A percentile compares a stretch with the other conserved stretches of the same genome.
phyloP scores from a whole-genome alignment of 2,113 vertebrate species.

The Thalassoma bifasciatum region DNA sequence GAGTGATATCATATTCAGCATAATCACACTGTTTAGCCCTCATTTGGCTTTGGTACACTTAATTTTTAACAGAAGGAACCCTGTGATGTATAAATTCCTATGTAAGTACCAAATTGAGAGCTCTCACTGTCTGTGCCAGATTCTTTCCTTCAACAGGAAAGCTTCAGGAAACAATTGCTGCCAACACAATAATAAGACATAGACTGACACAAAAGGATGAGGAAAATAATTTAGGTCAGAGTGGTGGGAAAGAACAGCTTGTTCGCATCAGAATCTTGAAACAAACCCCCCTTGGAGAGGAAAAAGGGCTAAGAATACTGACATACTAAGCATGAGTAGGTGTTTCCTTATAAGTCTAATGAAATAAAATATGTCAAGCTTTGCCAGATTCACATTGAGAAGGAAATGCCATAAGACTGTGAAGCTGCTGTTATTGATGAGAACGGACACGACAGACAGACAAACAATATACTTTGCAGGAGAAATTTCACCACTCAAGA shows the following conservation, averaged over 20 bases:
- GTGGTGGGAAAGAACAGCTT: conserved; percentile 24
- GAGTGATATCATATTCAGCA: conserved; percentile 5
- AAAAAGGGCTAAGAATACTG: neutral
- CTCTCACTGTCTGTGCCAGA: conserved; percentile 61
- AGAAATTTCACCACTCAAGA: too few species aligned
- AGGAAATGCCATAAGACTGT: too few species aligned
- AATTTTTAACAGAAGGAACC: conserved; percentile 29
- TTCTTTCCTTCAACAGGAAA: conserved; percentile 69
- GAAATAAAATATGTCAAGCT: too few species aligned
- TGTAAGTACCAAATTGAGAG: conserved; percentile 34
- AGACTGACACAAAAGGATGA: conserved; percentile 34
- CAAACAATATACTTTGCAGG: too few species aligned
- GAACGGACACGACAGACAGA: too few species aligned
- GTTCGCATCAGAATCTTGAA: conserved; percentile 11
- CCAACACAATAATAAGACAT: conserved; percentile 47
- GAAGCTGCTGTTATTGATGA: too few species aligned
- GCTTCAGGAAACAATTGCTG: conserved; percentile 65
- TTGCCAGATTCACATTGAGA: too few species aligned
- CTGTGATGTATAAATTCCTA: conserved; percentile 24
- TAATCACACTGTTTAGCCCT: conserved; percentile 13
- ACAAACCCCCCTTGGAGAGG: neutral
- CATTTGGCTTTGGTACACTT: conserved; percentile 18
- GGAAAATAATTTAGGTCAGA: neutral
- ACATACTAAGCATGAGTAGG: neutral
- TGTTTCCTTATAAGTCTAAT: neutral